Conservation (phyloP, 2,888 invertebrate genomes). For the Drosophila seclusa region DNA sequence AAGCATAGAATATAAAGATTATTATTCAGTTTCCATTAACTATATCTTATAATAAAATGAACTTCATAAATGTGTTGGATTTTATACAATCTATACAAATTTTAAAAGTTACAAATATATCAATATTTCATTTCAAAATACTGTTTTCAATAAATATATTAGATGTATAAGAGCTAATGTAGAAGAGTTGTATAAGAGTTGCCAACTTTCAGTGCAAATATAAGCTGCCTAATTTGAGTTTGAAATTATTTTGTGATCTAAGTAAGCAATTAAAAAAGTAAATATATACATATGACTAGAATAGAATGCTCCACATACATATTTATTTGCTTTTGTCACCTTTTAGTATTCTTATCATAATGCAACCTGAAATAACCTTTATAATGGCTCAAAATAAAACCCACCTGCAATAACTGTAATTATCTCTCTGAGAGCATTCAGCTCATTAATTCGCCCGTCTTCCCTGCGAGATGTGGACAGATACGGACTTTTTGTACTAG, state of each 20-base stretch:
- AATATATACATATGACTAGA: slow-evolving; percentile 3
- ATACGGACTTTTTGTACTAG: background rate
- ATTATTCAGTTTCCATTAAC: background rate
- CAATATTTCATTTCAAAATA: background rate
- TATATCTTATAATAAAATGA: background rate
- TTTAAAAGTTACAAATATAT: background rate
- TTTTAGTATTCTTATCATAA: slow-evolving; percentile 47
- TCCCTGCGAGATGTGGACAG: background rate
- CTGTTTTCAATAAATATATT: too few relatives aligned
- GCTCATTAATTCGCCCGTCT: background rate
- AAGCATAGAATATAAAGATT: background rate
- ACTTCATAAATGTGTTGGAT: background rate
- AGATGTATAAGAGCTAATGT: background rate
- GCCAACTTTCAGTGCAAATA: background rate
- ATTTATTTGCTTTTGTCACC: slow-evolving; percentile 30
- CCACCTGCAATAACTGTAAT: slow-evolving; percentile 51
- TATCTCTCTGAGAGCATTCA: background rate
- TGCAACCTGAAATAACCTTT: slow-evolving; percentile 34
- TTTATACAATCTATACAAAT: background rate
- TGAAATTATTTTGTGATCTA: background rate
- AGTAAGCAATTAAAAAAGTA: background rate
- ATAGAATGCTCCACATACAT: slow-evolving; percentile 16
- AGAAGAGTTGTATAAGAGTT: background rate
- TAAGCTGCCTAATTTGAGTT: background rate
- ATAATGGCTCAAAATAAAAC: slow-evolving; percentile 43